Percentiles rank a stretch among this genome's conserved stretches.
These are phyloP conservation scores for Exephanes ischioxanthus DNA, from an alignment of 2,888 invertebrate species.

Conservation along the genomic window DNA sequence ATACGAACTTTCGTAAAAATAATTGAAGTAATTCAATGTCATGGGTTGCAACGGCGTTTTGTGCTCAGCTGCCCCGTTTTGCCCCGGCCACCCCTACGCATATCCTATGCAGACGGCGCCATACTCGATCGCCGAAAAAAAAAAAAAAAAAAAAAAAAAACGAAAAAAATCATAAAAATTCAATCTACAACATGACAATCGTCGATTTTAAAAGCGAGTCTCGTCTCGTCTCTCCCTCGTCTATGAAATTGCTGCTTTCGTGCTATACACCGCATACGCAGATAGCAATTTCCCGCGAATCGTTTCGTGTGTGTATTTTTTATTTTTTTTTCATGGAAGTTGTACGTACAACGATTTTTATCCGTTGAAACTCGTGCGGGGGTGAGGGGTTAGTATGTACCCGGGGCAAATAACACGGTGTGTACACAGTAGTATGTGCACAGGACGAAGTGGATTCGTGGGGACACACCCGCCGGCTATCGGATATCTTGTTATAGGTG, in stretches of 20 bases:
- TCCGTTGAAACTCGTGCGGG: conserved; percentile 38
- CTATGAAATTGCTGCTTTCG: conserved; percentile 32
- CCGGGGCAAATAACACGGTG: conserved; percentile 63
- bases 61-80: no score
- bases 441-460: conserved; percentile 73
- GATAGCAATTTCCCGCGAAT: conserved; percentile 60
- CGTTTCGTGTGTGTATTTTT: conserved; percentile 42
- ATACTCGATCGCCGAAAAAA: conserved; percentile 40
- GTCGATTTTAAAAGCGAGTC: conserved; percentile 39
- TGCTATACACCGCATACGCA: conserved; percentile 29
- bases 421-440: conserved; percentile 62
- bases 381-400: conserved; percentile 48
- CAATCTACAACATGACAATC: conserved; percentile 68
- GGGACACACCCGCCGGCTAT: conserved; percentile 76
- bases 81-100: no score
- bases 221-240: conserved; percentile 28
- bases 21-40: no score
- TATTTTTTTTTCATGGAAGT: conserved; percentile 53
- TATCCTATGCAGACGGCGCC: conserved; percentile 20
- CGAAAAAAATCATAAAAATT: conserved; percentile 56
- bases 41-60: no score
- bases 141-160: no score
- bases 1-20: no score
- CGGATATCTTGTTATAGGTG: conserved; percentile 81
- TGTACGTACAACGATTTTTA: conserved; percentile 64